Percentiles rank a stretch among this genome's conserved stretches.
These are phyloP conservation scores for Lethenteron reissneri DNA, from an alignment of 2,113 vertebrate genomes.

Conservation along the genomic window DNA sequence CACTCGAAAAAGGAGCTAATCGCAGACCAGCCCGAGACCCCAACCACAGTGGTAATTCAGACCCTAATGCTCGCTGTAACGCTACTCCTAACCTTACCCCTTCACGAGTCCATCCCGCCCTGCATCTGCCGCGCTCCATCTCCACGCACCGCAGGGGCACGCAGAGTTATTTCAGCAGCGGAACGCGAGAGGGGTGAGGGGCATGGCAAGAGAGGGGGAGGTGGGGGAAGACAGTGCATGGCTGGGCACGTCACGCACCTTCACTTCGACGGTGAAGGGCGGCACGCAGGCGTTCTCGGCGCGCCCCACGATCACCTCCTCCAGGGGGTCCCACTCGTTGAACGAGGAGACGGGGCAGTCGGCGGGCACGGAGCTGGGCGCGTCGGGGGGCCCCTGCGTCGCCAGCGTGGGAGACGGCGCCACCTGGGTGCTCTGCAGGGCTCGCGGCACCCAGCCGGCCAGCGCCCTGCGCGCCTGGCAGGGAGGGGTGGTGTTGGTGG, in stretches of 20 bases:
- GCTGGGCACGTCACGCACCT: slow-evolving; percentile 30
- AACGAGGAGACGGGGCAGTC: slow-evolving; percentile 64
- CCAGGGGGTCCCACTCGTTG: slow-evolving; percentile 89
- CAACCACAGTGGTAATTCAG: too few relatives aligned
- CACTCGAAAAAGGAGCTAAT: too few relatives aligned
- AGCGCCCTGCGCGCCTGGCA: slow-evolving; percentile 38
- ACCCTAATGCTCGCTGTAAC: too few relatives aligned
- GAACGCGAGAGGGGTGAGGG: neutral
- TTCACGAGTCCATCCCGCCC: too few relatives aligned
- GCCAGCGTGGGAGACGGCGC: slow-evolving; percentile 36
- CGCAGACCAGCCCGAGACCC: too few relatives aligned
- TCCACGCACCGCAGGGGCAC: too few relatives aligned
- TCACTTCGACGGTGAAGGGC: slow-evolving; percentile 86
- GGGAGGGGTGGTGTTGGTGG: neutral
- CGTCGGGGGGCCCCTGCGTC: slow-evolving; percentile 14
- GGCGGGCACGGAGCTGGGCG: slow-evolving; percentile 25
- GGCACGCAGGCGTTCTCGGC: slow-evolving; percentile 78
- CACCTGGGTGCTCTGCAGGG: slow-evolving; percentile 63
- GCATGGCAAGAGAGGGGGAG: neutral
- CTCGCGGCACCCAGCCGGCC: slow-evolving; percentile 52
- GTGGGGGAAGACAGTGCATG: too few relatives aligned
- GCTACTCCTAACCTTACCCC: too few relatives aligned
- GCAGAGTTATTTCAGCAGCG: too few relatives aligned
- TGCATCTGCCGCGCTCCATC: too few relatives aligned
- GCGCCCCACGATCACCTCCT: slow-evolving; percentile 90